Conservation (phyloP, 1,140 invertebrate species). For the Bombus impatiens region DNA sequence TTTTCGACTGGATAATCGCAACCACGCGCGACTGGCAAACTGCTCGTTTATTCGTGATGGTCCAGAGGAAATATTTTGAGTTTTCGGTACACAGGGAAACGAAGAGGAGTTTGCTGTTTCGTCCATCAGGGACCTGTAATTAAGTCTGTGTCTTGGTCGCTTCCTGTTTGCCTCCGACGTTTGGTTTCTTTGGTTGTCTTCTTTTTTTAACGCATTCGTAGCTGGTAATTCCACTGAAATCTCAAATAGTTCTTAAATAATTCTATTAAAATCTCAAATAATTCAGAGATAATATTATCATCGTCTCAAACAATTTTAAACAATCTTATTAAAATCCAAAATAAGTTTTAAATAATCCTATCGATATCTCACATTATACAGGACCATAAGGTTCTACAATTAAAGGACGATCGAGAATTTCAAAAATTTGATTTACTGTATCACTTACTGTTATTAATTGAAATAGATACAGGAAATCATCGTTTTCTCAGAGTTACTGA, state of each 20-base stretch:
- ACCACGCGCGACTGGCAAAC: not conserved
- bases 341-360: too few species aligned
- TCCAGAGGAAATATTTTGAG: conserved; percentile 39
- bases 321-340: not conserved
- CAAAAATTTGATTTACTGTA: too few species aligned
- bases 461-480: too few species aligned
- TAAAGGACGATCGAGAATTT: too few species aligned
- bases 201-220: not conserved
- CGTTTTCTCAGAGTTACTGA: not conserved
- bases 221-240: not conserved
- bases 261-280: not conserved
- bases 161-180: not conserved
- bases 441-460: too few species aligned
- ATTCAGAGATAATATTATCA: not conserved
- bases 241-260: not conserved
- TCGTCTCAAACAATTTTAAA: not conserved
- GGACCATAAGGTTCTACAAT: too few species aligned
- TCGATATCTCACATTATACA: too few species aligned
- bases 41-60: conserved; percentile 40
- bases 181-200: not conserved
- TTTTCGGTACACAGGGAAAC: not conserved
- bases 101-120: conserved; percentile 32
- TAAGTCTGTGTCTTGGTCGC: conserved; percentile 36
- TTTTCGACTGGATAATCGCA: conserved; percentile 38
- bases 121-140: conserved; percentile 69